A percentile compares a stretch with the other conserved stretches of the same genome.
These are phyloP conservation scores for Sipha maydis DNA, from an alignment of 2,888 invertebrate genomes.

Conservation along the genomic window DNA sequence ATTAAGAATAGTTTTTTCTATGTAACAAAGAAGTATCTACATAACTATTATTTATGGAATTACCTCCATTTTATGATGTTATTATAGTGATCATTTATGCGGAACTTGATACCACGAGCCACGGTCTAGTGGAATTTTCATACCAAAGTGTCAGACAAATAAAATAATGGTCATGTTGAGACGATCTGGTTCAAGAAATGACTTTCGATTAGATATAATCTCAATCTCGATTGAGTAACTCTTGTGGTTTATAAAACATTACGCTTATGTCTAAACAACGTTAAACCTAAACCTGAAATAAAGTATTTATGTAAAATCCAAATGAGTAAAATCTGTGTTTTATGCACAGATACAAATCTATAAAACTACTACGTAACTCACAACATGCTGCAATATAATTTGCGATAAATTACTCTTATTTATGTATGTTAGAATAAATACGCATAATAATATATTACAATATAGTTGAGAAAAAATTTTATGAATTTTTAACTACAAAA, in stretches of 20 bases:
- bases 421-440: neutral
- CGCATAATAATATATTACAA: neutral
- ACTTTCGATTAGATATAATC: slow-evolving; percentile 47
- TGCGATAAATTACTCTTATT: neutral
- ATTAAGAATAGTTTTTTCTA: neutral
- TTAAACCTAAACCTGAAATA: slow-evolving; percentile 5
- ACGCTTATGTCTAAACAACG: neutral
- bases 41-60: neutral
- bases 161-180: slow-evolving; percentile 18
- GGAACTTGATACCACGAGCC: slow-evolving; percentile 26
- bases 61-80: neutral
- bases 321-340: slow-evolving; percentile 1
- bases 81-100: slow-evolving; percentile 21
- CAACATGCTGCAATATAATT: neutral
- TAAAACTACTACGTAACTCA: neutral
- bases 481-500: too few species aligned
- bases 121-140: slow-evolving; percentile 14
- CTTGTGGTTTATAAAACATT: slow-evolving; percentile 24
- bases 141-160: neutral
- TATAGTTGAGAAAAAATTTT: too few species aligned
- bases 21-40: too few species aligned
- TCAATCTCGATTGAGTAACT: slow-evolving; percentile 52
- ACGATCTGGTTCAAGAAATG: slow-evolving; percentile 28
- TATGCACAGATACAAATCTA: slow-evolving; percentile 6
- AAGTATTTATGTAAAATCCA: slow-evolving; percentile 4